Evolutionary conservation across 2,888 invertebrate species (phyloP), one percentile per base, ranked within the genome.

Genomic region (Sthenelais limicola): DNA sequence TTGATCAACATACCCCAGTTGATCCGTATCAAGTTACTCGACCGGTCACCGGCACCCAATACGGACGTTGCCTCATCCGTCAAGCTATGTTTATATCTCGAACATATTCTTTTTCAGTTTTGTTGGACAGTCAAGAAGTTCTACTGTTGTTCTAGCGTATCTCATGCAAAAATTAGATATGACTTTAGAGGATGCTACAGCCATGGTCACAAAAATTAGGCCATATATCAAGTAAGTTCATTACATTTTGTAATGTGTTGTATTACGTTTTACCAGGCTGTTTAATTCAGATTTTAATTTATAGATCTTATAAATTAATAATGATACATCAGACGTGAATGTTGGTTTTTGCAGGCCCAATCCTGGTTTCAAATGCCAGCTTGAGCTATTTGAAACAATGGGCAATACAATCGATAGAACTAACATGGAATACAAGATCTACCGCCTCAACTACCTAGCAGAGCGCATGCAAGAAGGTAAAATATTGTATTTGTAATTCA

Each of bases 71-170:
- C 26, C 26, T 24, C 32, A 18, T 30, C 9, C 24, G 24, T 52
- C 56, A 56, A 30, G 32, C 32, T 7, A 15, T 28, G 9, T 18
- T 56, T 7, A n/a, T n/a, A n/a, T n/a, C n/a, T n/a, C n/a, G n/a
- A n/a, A n/a, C 26, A n/a, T 24, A 4, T 7, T 67, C 30, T 7
- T 43, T 78, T 84, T 33, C 86, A 94, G 94, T 88, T 94, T 94
- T 86, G 96, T 93, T 82, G 97, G 97, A 18, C 93, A 96, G 2
- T 97, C 96, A 0, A 91, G 97, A 70, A 96, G 96, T 85, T 94
- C 95, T 0, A 93, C 96, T 0, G 90, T 96, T 2, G 93, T 96
- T 0, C 92, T 95, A 72, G 95, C 94, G 0, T 95, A 93, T 85
- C 88, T 95, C 15, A 97, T 97, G 97, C 93, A 93, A 83, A 94